Base-by-base conservation (phyloP, 2,113 vertebrate species). In the Clarias batrachus region DNA sequence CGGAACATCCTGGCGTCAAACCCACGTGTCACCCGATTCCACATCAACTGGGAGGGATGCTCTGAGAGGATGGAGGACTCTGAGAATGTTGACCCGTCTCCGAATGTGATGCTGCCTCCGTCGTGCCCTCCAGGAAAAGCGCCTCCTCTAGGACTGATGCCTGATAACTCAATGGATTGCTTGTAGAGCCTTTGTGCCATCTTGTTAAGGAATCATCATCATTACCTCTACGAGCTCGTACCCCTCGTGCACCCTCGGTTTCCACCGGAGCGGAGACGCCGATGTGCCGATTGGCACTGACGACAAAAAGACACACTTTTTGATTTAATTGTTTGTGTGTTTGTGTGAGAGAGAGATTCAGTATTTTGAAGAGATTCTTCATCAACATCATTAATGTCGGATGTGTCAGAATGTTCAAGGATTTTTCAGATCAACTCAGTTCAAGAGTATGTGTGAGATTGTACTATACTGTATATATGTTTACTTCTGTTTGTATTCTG, bases 151-250 rank as follows among this genome's bases (percentile, higher is more conserved):
- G 93, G 95, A 19, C 86, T 96, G 70, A 93, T 97, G 66, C 96
- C 96, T 0, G 97, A 97, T 85, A 98, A 97, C 91, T 97, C 97
- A 27, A 97, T 98, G 97, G 97, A 98, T 93, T 97, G 95, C 92
- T 94, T 97, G 91, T 93, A 93, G 83, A 87, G 85, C 79, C 81
- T 78, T 27, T 33, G 11, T 62, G 52, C n/a, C 73, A 11, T 66
- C 65, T 48, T 66, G 82, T 65, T 63, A 81, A 60, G 33, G 62
- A 88, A 37, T 21, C 56, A 1, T 30, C 82, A 3, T 66, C 79
- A 63, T 68, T 60, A 70, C 68, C 71, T 76, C 56, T 30, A 74
- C 84, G 48, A 82, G 52, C 74, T 86, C 59, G 56, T 37, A 77
- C 73, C 13, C 71, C 63, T 59, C 57, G 17, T 16, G 3, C n/a